Evolutionary conservation across 92 coral and sea anemone species (phyloP), one percentile per base, ranked within the genome.

Genomic region (Phenganax stokvisi): DNA sequence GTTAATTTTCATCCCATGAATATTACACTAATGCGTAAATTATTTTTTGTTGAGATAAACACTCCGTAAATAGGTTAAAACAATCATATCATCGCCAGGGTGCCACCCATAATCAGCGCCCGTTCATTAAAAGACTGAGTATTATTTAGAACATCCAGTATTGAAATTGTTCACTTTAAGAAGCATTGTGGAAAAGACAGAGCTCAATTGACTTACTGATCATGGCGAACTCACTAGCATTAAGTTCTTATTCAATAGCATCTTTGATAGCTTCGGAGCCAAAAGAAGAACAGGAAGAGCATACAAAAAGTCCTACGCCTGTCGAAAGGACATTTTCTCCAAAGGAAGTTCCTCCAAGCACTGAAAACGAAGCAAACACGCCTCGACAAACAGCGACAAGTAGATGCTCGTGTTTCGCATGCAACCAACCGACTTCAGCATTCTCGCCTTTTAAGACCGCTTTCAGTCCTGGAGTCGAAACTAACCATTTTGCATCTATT

Each of bases 211-310:
- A 59, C 53, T 7, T 16, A 53, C 61, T 16, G 72, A 56, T 20
- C 52, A 31, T 77, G 56, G 29, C 71, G 51, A 20, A 47, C 67
- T 53, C 77, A 52, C 31, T 56, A 54, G 31, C 77, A 51, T 73
- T 27, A 12, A 79, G 83, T 54, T 60, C 83, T 12, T 79, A 63
- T 30, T 79, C 83, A 53, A 79, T 79, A 25, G 83, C 83, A 54
- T 79, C 83, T n/a, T n/a, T 79, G 56, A 79, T 79, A 56, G 83
- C 83, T 47, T 65, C 83, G 13, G 83, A 79, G n/a, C 29, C 72
- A 10, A 52, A 30, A 62, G 56, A 79, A 15, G 59, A 63, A 12
- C 27, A 52, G 56, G 54, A 10, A 25, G 68, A 15, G 9, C 27
- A 27, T 29, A 56, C 68, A 2, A 47, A n/a, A 10, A 29, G 62